Base-by-base conservation (phyloP, 2,888 invertebrate species). In the Sialis lutaria region DNA sequence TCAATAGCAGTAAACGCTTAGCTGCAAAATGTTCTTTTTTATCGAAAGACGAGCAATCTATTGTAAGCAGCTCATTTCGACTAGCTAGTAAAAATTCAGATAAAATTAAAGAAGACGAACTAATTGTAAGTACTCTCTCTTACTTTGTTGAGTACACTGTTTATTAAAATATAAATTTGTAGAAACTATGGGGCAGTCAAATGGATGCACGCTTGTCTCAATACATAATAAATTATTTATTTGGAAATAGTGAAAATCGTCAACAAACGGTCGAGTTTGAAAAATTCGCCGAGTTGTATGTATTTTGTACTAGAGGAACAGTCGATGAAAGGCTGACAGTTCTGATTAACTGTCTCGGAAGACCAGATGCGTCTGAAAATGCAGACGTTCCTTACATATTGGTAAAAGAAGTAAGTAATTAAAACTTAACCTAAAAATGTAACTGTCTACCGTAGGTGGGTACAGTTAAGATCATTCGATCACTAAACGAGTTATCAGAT, bases 131-230 rank as follows among this genome's bases (percentile, higher is more conserved):
- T 69, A 35, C 35, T 37, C 10, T 45, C n/a, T 45, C 5, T 37
- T 30, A 22, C 12, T 22, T 30, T 43, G 4, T 53, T 64, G 37
- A 30, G 30, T 32, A 33, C 40, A 30, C 10, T 31, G 35, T 32
- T 46, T 39, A 40, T 33, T 31, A 43, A 46, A 49, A 45, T 22
- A 40, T 33, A 40, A 33, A 6, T 43, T 64, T 62, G 1, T 66
- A 81, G 80, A 79, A 78, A 69, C 67, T 74, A 59, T 82, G 81
- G 81, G 77, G 78, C 39, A 70, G 73, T 1, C 75, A 76, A 57
- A 77, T 81, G 63, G 81, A 81, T 58, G 72, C 75, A 1, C 68
- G 79, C 5, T 61, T 81, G 45, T 73, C 77, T 35, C 77, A 79
- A 60, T 79, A 77, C 58, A 71, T 80, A 33, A 73, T 74, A 31